Conservation (phyloP, 2,888 invertebrate genomes). For the Sinhomidia bicolor region DNA sequence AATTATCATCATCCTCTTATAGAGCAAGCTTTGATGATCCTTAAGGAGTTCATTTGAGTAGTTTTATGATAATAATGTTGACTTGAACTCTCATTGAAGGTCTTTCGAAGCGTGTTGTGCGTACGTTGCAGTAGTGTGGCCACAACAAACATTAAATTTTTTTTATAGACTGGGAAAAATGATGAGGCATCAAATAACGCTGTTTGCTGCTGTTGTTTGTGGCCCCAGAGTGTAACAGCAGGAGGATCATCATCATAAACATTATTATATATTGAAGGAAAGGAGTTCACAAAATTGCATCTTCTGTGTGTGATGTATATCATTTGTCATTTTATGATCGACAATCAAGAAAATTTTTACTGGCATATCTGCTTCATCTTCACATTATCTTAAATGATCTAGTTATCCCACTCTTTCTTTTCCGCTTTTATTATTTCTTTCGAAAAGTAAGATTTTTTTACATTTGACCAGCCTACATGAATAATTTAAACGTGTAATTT, state of each 20-base stretch:
- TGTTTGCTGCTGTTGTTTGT: too few species aligned
- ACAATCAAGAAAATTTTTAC: conserved; percentile 25
- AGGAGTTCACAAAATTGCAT: conserved; percentile 4
- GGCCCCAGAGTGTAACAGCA: not conserved
- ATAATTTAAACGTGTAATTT: not conserved
- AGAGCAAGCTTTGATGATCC: conserved; percentile 35
- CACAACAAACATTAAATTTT: conserved; percentile 27
- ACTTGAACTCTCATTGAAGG: conserved; percentile 54
- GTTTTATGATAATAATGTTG: conserved; percentile 55
- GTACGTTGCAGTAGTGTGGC: conserved; percentile 36
- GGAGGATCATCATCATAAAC: conserved; percentile 5
- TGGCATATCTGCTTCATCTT: conserved; percentile 23
- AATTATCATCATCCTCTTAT: conserved; percentile 56
- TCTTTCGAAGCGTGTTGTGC: conserved; percentile 49
- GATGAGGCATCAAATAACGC: conserved; percentile 53
- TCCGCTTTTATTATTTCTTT: not conserved
- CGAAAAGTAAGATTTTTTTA: not conserved
- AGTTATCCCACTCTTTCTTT: conserved; percentile 54
- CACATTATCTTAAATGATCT: conserved; percentile 43
- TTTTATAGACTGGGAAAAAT: conserved; percentile 35
- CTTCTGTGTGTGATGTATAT: conserved; percentile 19
- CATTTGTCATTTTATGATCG: conserved; percentile 68
- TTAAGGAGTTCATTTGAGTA: conserved; percentile 49
- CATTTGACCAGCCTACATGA: not conserved
- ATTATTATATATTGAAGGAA: not conserved